Percentiles rank a stretch among this genome's conserved stretches.
phyloP scores from a whole-genome alignment of 2,888 invertebrate genomes.

The Meloe dianella region DNA sequence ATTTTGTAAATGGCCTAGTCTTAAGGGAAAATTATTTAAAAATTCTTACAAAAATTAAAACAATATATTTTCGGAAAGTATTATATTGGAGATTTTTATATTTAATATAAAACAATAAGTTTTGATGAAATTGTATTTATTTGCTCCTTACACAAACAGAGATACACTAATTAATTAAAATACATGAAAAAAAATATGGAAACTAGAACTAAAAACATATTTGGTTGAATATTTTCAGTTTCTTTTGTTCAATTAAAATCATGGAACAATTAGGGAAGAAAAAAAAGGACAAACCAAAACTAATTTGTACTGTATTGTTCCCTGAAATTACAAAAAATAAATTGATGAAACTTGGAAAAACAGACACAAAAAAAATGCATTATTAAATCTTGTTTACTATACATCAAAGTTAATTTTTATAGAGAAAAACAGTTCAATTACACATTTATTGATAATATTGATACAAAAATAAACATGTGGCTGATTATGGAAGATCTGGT shows the following conservation, averaged over 20 bases:
- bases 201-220: slow-evolving; percentile 55
- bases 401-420: slow-evolving; percentile 38
- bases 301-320: slow-evolving; percentile 52
- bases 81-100: slow-evolving; percentile 16
- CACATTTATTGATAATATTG: slow-evolving; percentile 20
- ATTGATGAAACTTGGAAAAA: no score
- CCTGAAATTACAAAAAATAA: slow-evolving; percentile 43
- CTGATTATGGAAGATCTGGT: slow-evolving; percentile 10
- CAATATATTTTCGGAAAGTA: neutral
- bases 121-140: slow-evolving; percentile 25
- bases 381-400: slow-evolving; percentile 39
- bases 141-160: slow-evolving; percentile 22
- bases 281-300: slow-evolving; percentile 33
- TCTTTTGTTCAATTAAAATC: slow-evolving; percentile 18
- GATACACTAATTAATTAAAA: slow-evolving; percentile 18
- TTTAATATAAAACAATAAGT: slow-evolving; percentile 17
- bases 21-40: neutral
- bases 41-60: no score
- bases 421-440: slow-evolving; percentile 19
- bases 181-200: slow-evolving; percentile 20
- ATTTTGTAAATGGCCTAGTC: neutral
- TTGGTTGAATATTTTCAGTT: slow-evolving; percentile 49
- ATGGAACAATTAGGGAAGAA: slow-evolving; percentile 38
- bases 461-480: slow-evolving; percentile 25
- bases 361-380: slow-evolving; percentile 5